phyloP scores from a whole-genome alignment of 2,797 vertebrate genomes.

The Sebastolobus altivelis region DNA sequence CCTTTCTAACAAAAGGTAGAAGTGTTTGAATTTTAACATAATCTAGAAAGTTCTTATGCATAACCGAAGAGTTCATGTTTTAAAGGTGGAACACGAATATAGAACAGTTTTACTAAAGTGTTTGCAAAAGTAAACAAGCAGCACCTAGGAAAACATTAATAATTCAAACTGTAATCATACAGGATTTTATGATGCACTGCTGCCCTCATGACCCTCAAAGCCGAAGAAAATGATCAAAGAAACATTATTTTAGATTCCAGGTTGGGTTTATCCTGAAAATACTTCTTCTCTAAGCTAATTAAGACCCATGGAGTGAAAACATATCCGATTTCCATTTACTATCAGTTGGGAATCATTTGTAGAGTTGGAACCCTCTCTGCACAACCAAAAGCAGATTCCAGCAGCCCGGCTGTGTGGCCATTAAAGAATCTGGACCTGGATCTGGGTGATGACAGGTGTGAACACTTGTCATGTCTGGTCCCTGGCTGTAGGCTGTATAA shows the following conservation, averaged over 20 bases:
- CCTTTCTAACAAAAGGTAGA: background rate
- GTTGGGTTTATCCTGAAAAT: background rate
- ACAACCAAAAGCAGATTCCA: conserved; percentile 7
- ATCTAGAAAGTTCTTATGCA: background rate
- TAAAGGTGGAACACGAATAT: background rate
- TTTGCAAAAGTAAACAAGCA: background rate
- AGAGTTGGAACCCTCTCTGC: background rate
- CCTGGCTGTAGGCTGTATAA: conserved; percentile 42
- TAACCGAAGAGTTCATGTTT: background rate
- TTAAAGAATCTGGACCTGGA: conserved; percentile 38
- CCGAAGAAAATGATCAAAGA: background rate
- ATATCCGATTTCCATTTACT: background rate
- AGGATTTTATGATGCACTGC: background rate
- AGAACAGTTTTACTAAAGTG: background rate
- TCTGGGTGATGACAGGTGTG: conserved; percentile 51
- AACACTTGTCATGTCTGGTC: conserved; percentile 47
- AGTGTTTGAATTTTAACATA: background rate
- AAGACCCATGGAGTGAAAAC: background rate
- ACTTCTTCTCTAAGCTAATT: background rate
- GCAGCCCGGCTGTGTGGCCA: conserved; percentile 11
- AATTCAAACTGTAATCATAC: background rate
- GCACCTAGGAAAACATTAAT: background rate
- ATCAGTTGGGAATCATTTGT: background rate
- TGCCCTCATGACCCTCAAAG: background rate
- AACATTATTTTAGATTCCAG: background rate